A percentile compares a stretch with the other conserved stretches of the same genome.
Conservation (phyloP, 2,797 vertebrate genomes). For the Malurus leucopterus region DNA sequence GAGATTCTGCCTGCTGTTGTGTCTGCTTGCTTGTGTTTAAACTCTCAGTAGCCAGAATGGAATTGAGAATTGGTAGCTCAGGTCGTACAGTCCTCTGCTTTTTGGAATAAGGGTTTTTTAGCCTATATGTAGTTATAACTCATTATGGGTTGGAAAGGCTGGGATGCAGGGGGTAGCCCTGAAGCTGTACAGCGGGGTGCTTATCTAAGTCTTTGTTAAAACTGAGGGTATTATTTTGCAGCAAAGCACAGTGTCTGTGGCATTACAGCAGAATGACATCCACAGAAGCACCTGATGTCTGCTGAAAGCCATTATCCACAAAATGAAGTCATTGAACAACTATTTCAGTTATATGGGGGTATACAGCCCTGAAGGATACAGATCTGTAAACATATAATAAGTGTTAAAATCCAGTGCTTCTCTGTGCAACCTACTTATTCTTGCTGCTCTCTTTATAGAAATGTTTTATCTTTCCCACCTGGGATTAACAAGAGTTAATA, state of each 20-base stretch:
- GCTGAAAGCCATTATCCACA: neutral
- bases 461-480: neutral
- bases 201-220: neutral
- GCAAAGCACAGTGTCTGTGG: neutral
- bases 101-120: neutral
- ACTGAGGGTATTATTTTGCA: neutral
- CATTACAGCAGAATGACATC: neutral
- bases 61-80: neutral
- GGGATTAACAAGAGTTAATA: constrained; percentile 51
- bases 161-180: rapidly evolving
- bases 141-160: neutral
- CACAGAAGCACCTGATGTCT: neutral
- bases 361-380: neutral
- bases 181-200: neutral
- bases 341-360: neutral
- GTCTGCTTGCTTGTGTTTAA: neutral
- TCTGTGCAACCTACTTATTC: neutral
- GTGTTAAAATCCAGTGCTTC: neutral
- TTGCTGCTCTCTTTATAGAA: neutral
- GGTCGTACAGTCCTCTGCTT: neutral
- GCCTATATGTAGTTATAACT: neutral
- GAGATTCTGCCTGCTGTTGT: neutral
- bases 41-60: neutral
- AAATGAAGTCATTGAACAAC: neutral
- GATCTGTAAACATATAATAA: neutral